phyloP scores from a whole-genome alignment of 2,888 invertebrate genomes.

The Timandra comae region DNA sequence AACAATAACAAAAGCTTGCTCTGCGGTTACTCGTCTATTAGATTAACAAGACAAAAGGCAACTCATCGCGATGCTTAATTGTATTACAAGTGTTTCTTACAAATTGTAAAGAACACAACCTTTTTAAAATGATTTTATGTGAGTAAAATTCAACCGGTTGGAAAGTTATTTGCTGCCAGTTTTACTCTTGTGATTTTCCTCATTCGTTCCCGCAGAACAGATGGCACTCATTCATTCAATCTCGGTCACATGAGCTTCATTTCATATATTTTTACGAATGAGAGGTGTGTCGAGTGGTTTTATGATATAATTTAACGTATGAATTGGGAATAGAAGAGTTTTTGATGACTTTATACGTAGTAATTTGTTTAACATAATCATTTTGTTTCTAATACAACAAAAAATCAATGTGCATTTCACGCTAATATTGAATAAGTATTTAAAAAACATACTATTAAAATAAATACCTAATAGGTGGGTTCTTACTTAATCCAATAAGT shows the following conservation, averaged over 20 bases:
- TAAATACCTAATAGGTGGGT: no score
- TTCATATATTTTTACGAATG: conserved; percentile 6
- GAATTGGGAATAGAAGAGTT: no score
- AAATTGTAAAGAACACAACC: conserved; percentile 15
- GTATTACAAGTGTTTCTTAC: conserved; percentile 24
- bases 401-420: no score
- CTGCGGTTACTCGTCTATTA: conserved; percentile 36
- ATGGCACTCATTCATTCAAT: conserved; percentile 13
- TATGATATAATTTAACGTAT: no score
- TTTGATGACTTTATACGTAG: no score
- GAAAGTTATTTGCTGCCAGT: conserved; percentile 12
- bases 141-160: conserved; percentile 2
- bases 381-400: no score
- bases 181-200: conserved; percentile 12
- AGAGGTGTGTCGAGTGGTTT: no score
- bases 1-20: conserved; percentile 35
- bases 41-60: conserved; percentile 55
- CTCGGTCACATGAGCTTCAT: conserved; percentile 6
- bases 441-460: no score
- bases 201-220: conserved; percentile 9
- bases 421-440: no score
- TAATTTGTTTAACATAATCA: no score
- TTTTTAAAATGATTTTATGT: conserved; percentile 8
- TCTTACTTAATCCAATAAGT: no score
- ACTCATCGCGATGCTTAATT: conserved; percentile 29